Evolutionary conservation across 2,888 invertebrate genomes (phyloP).

Genomic region (Eupithecia pulchellata): DNA sequence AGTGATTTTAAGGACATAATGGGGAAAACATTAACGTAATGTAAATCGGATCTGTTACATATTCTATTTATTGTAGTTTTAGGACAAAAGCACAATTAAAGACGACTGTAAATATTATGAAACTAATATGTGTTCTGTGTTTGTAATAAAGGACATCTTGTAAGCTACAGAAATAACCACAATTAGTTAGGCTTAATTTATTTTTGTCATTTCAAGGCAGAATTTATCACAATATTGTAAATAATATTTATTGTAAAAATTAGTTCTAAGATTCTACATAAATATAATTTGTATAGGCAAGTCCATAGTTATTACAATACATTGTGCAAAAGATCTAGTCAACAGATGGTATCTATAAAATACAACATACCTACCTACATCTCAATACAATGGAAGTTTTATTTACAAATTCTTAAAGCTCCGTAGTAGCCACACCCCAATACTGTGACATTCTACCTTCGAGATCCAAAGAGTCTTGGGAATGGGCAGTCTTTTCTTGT

Average conservation of each 20-base stretch:
- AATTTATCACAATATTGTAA: slow-evolving; percentile 73
- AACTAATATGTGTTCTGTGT: slow-evolving; percentile 20
- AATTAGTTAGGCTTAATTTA: slow-evolving; percentile 52
- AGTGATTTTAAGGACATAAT: not conserved
- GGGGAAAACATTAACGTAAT: not conserved
- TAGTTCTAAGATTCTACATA: slow-evolving; percentile 44
- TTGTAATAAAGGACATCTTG: slow-evolving; percentile 5
- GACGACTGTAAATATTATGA: slow-evolving; percentile 29
- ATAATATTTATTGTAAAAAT: slow-evolving; percentile 51
- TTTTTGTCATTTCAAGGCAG: slow-evolving; percentile 55
- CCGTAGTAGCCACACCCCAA: slow-evolving; percentile 96
- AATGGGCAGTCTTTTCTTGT: slow-evolving; percentile 89
- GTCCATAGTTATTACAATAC: slow-evolving; percentile 77
- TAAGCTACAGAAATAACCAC: slow-evolving; percentile 38
- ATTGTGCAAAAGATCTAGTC: slow-evolving; percentile 85
- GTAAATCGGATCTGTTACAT: slow-evolving; percentile 20
- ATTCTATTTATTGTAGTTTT: slow-evolving; percentile 16
- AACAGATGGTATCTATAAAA: slow-evolving; percentile 78
- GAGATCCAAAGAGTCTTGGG: slow-evolving; percentile 90
- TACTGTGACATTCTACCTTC: slow-evolving; percentile 95
- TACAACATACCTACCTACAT: slow-evolving; percentile 60
- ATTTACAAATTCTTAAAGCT: slow-evolving; percentile 87
- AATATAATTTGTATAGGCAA: slow-evolving; percentile 63
- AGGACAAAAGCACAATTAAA: slow-evolving; percentile 28
- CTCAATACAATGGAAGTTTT: slow-evolving; percentile 72